Percentiles rank a stretch among this genome's conserved stretches.
These are phyloP conservation scores for Ochotona curzoniae DNA, from an alignment of 2,113 vertebrate species.

Conservation along the genomic window DNA sequence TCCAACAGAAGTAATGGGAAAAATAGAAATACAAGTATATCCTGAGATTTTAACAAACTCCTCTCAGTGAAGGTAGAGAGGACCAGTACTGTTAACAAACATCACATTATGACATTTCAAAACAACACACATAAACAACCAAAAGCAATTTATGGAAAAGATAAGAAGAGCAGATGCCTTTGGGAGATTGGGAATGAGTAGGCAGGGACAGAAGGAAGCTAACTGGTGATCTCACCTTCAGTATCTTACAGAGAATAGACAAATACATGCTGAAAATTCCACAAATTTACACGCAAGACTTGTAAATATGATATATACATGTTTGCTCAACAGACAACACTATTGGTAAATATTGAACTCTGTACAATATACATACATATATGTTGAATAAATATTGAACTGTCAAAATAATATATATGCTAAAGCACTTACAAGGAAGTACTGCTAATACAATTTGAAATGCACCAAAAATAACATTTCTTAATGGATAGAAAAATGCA, in stretches of 20 bases:
- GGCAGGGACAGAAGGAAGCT: not conserved
- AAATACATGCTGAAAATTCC: constrained; percentile 30
- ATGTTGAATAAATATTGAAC: too few species aligned
- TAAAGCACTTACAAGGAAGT: not conserved
- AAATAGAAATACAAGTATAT: not conserved
- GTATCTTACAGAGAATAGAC: not conserved
- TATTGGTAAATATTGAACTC: constrained; percentile 22
- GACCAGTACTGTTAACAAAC: constrained; percentile 8
- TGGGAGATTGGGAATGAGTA: not conserved
- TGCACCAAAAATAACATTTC: not conserved
- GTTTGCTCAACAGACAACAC: constrained; percentile 33
- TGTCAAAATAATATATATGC: not conserved
- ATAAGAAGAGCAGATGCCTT: not conserved
- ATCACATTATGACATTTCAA: not conserved
- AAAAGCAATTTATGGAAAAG: constrained; percentile 29
- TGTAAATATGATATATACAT: constrained; percentile 33
- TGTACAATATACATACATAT: not conserved
- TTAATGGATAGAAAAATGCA: not conserved
- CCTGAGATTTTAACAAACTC: not conserved
- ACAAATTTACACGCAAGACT: not conserved
- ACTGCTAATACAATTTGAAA: not conserved
- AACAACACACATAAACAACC: not conserved
- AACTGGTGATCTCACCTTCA: constrained; percentile 5
- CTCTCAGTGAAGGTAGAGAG: not conserved
- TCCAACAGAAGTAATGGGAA: not conserved